Percentiles rank a stretch among this genome's conserved stretches.
Conservation (phyloP, 1,140 invertebrate genomes). For the Eupeodes corollae region DNA sequence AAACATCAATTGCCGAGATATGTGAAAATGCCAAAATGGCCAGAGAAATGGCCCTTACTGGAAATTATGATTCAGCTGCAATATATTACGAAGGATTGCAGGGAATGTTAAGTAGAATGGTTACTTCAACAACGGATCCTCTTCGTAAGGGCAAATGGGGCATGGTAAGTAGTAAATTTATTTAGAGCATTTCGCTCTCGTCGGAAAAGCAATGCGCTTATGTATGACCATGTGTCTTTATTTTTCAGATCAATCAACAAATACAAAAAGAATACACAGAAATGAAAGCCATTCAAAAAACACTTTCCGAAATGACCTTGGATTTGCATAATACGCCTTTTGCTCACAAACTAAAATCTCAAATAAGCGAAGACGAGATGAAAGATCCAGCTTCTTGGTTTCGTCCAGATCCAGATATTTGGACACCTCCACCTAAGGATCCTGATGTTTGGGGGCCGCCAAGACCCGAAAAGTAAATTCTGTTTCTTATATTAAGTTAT, state of each 20-base stretch:
- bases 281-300: constrained; percentile 68
- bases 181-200: not conserved
- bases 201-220: not conserved
- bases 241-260: constrained; percentile 71
- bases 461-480: constrained; percentile 58
- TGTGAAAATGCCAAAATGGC: constrained; percentile 87
- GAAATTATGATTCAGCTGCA: constrained; percentile 88
- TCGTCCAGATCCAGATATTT: constrained; percentile 46
- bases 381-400: constrained; percentile 36
- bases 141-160: constrained; percentile 81
- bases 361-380: constrained; percentile 22
- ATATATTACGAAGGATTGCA: constrained; percentile 93
- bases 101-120: constrained; percentile 50
- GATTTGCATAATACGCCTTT: constrained; percentile 31
- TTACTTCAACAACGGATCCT: constrained; percentile 61
- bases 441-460: constrained; percentile 87
- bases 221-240: not conserved
- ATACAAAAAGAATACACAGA: constrained; percentile 83
- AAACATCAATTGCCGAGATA: constrained; percentile 72
- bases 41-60: constrained; percentile 85
- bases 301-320: constrained; percentile 42
- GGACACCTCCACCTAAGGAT: constrained; percentile 68
- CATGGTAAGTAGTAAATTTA: constrained; percentile 48
- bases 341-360: constrained; percentile 21
- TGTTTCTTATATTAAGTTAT: not conserved